phyloP scores from a whole-genome alignment of 2,888 invertebrate species.

The Emesis furor region DNA sequence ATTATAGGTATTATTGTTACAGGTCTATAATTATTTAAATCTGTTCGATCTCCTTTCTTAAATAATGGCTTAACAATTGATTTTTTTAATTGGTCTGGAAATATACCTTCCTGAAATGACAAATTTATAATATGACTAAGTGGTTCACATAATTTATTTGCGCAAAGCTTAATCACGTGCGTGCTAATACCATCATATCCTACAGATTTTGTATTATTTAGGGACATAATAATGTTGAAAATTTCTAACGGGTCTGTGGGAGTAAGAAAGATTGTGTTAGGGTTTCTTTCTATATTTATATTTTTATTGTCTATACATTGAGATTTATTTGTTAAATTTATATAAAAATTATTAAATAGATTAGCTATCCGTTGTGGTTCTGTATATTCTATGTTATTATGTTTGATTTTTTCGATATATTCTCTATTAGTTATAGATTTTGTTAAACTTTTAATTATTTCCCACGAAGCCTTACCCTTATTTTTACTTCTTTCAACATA shows the following conservation, averaged over 20 bases:
- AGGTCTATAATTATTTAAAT: no score
- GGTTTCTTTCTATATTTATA: background rate
- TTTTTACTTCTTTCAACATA: background rate
- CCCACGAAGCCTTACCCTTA: constrained; percentile 5
- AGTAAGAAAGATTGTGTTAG: background rate
- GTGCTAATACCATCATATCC: constrained; percentile 6
- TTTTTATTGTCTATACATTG: background rate
- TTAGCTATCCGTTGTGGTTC: background rate
- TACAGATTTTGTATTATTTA: constrained; percentile 6
- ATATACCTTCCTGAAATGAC: no score
- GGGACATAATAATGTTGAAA: background rate
- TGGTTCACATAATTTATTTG: background rate
- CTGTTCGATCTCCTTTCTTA: no score
- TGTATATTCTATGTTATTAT: background rate
- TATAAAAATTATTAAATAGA: background rate
- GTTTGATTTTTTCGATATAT: background rate
- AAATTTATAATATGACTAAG: background rate
- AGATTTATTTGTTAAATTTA: background rate
- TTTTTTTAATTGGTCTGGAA: no score
- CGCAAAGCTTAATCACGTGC: background rate
- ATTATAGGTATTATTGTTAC: no score
- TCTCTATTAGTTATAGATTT: background rate
- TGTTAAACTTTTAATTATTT: background rate
- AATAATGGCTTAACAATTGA: no score
- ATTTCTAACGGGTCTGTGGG: background rate